Percentiles rank a stretch among this genome's conserved stretches.
phyloP scores from a whole-genome alignment of 2,113 vertebrate genomes.

The Oreotrochilus melanogaster region DNA sequence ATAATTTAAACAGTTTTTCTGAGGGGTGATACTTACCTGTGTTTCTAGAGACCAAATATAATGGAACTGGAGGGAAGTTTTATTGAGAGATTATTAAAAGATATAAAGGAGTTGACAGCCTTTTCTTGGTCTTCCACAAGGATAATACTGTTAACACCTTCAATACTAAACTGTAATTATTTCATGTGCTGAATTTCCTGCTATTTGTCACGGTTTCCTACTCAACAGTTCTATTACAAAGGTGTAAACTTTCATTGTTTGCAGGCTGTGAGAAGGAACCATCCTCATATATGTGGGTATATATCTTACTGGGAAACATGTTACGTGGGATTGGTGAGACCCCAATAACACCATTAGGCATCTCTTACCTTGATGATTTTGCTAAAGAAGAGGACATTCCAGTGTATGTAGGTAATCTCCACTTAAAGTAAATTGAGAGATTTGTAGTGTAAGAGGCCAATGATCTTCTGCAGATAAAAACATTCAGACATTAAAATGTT shows the following conservation, averaged over 20 bases:
- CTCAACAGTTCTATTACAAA: not conserved
- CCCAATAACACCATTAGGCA: conserved; percentile 87
- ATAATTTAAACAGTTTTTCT: not conserved
- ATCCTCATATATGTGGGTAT: conserved; percentile 87
- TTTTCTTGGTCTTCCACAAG: not conserved
- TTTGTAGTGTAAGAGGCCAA: fast-evolving
- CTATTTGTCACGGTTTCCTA: not conserved
- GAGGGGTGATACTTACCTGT: not conserved
- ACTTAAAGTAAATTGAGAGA: not conserved
- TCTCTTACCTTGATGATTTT: conserved; percentile 94
- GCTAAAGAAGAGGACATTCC: conserved; percentile 86
- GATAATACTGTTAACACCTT: not conserved
- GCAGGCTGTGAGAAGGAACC: conserved; percentile 82
- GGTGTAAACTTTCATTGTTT: not conserved
- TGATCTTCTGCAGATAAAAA: not conserved
- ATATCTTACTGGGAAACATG: conserved; percentile 88
- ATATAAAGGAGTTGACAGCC: not conserved
- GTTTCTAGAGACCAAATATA: not conserved
- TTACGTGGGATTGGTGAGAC: conserved; percentile 92
- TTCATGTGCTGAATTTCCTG: not conserved
- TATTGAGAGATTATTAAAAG: not conserved
- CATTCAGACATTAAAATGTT: not conserved
- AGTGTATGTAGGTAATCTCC: conserved; percentile 87
- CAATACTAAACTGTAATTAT: not conserved
- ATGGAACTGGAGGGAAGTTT: not conserved